Base-by-base conservation (phyloP, 2,113 vertebrate genomes). In the Montifringilla adamsi region DNA sequence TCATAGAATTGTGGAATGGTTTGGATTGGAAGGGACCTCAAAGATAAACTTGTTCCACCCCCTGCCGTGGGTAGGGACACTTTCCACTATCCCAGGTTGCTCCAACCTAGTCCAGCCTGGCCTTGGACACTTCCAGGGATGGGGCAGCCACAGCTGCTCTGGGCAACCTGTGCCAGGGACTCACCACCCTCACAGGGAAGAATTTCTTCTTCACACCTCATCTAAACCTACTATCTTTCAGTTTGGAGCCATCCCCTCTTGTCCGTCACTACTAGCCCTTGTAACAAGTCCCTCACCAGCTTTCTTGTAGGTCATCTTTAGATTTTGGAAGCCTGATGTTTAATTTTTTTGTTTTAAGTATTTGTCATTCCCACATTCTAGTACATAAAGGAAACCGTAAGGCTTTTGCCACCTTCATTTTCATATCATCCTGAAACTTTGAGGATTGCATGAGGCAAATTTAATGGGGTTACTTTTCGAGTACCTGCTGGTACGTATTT, bases 21-120 rank as follows among this genome's bases (percentile, higher is more conserved):
- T 75, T 60, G 46, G 11, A 23, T 26, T 22, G 39, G 27, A 60
- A n/a, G 28, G 6, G 33, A 60, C 15, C 46, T 82, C n/a, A n/a
- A n/a, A 75, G 33, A 39, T 21, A 6, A 37, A 26, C 24, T 24
- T 15, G 2, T 39, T n/a, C 37, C 9, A 24, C 2, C 6, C 11
- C 2, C 33, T 39, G 33, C 27, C 1, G 1, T 59, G 27, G 4
- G 28, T 59, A 67, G 37, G 23, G 37, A 74, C 15, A 24, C 5
- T 19, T 67, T 26, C 23, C 28, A 30, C 23, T 30, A 3, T 1
- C 5, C 19, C 60, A 81, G 46, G 15, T 6, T 67, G 10, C 33
- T 46, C 28, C 37, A 52, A 1, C 10, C 12, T 8, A 0, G 0
- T 39, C 22, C 23, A 59, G 0, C 13, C 10, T 52, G 52, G 15